These are phyloP conservation scores for Ardeotis arabs DNA, from an alignment of 2,113 vertebrate genomes.

Conservation along the genomic window DNA sequence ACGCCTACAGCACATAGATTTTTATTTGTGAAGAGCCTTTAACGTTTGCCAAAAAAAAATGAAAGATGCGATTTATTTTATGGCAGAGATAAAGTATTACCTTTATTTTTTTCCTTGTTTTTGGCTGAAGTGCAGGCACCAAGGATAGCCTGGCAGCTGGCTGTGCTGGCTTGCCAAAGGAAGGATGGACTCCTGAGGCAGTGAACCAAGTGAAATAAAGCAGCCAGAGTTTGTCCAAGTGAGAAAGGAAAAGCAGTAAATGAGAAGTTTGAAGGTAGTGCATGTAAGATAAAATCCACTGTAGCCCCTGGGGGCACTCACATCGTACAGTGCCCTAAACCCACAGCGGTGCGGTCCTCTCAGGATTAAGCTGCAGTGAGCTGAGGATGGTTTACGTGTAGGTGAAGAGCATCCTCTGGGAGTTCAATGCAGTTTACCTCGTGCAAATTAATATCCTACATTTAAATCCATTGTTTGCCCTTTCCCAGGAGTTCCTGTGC, in stretches of 20 bases:
- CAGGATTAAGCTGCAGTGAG: neutral
- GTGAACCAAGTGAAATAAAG: neutral
- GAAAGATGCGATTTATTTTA: neutral
- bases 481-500: neutral
- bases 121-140: neutral
- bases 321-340: neutral
- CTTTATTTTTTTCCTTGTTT: too few relatives aligned
- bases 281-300: neutral
- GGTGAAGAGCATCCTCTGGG: too few relatives aligned
- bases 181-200: accelerated
- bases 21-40: neutral
- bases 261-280: neutral
- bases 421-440: too few relatives aligned
- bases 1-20: accelerated
- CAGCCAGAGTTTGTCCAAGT: neutral
- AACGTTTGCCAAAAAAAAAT: neutral
- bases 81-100: neutral
- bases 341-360: neutral
- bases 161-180: neutral
- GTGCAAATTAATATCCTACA: neutral
- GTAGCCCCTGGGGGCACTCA: accelerated
- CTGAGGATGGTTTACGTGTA: neutral
- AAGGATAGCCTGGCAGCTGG: neutral
- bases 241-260: neutral
- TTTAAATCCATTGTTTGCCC: neutral